A percentile compares a stretch with the other conserved stretches of the same genome.
These are phyloP conservation scores for Xylocopa sonorina DNA, from an alignment of 1,140 invertebrate genomes.

Conservation along the genomic window DNA sequence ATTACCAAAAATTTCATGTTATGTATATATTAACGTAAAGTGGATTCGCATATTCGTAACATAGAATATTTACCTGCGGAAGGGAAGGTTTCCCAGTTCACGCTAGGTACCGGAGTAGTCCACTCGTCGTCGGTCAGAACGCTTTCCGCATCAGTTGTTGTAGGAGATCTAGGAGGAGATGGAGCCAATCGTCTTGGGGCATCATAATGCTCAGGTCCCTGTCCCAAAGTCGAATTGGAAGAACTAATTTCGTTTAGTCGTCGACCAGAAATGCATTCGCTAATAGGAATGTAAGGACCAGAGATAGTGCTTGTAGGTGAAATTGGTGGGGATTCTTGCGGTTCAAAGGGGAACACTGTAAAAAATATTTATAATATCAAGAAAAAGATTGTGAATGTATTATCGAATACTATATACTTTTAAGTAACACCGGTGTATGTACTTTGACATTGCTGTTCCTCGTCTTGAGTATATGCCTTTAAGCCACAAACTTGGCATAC, in stretches of 20 bases:
- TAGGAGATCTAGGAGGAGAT: slow-evolving; percentile 79
- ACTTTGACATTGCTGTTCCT: slow-evolving; percentile 82
- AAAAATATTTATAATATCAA: slow-evolving; percentile 39
- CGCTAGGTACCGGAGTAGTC: slow-evolving; percentile 75
- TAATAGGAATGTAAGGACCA: slow-evolving; percentile 91
- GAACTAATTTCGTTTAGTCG: slow-evolving; percentile 81
- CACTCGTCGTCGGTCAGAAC: slow-evolving; percentile 76
- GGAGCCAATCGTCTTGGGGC: slow-evolving; percentile 76
- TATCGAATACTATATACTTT: neutral
- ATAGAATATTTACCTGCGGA: slow-evolving; percentile 58
- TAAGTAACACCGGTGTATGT: slow-evolving; percentile 45
- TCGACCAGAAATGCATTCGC: slow-evolving; percentile 94
- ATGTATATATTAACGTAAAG: neutral
- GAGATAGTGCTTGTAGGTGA: slow-evolving; percentile 84
- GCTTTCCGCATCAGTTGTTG: slow-evolving; percentile 79
- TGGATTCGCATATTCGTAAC: neutral
- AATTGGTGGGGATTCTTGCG: slow-evolving; percentile 84
- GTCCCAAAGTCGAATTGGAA: slow-evolving; percentile 73
- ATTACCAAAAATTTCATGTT: slow-evolving; percentile 16
- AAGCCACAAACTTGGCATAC: slow-evolving; percentile 96
- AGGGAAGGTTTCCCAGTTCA: slow-evolving; percentile 84
- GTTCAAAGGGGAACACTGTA: slow-evolving; percentile 78
- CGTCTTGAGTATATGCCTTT: slow-evolving; percentile 89
- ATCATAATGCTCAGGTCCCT: slow-evolving; percentile 78
- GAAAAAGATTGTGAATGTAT: neutral